Evolutionary conservation across 2,113 vertebrate genomes (phyloP).

Genomic region (Proteles cristata): DNA sequence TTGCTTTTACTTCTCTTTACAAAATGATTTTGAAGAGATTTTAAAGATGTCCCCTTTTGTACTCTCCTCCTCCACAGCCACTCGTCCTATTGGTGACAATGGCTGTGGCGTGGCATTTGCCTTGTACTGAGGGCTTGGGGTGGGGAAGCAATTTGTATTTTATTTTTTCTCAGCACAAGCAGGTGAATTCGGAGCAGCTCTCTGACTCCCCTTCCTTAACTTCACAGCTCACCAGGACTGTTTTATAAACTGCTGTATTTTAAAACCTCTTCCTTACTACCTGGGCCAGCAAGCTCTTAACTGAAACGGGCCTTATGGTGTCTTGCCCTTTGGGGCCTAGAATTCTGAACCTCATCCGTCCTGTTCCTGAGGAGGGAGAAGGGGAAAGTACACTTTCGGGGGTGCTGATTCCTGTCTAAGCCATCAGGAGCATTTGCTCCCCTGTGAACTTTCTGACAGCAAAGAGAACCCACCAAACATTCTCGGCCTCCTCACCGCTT

Average conservation of each 20-base stretch:
- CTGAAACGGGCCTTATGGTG: neutral
- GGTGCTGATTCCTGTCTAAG: slow-evolving; percentile 21
- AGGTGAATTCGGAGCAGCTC: slow-evolving; percentile 79
- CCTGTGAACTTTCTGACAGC: slow-evolving; percentile 28
- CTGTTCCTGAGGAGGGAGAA: slow-evolving; percentile 4
- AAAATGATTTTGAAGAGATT: slow-evolving; percentile 86
- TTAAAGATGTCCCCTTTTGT: slow-evolving; percentile 84
- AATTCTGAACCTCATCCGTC: slow-evolving; percentile 27
- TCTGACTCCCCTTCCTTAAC: neutral
- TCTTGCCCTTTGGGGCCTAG: slow-evolving; percentile 18
- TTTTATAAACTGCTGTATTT: slow-evolving; percentile 88
- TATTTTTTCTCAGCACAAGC: slow-evolving; percentile 76
- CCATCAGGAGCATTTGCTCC: slow-evolving; percentile 1
- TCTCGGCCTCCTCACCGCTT: neutral
- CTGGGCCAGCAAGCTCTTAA: slow-evolving; percentile 55
- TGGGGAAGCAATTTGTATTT: slow-evolving; percentile 66
- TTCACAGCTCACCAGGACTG: slow-evolving; percentile 74
- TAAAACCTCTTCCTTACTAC: slow-evolving; percentile 67
- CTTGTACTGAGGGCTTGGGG: slow-evolving; percentile 76
- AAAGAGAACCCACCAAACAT: neutral
- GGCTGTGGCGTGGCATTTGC: slow-evolving; percentile 61
- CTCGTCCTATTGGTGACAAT: neutral
- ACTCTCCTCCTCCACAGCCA: neutral
- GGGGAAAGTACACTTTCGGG: neutral
- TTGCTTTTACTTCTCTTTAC: slow-evolving; percentile 86